Conservation (phyloP, 2,113 vertebrate genomes). For the Marmota monax region DNA sequence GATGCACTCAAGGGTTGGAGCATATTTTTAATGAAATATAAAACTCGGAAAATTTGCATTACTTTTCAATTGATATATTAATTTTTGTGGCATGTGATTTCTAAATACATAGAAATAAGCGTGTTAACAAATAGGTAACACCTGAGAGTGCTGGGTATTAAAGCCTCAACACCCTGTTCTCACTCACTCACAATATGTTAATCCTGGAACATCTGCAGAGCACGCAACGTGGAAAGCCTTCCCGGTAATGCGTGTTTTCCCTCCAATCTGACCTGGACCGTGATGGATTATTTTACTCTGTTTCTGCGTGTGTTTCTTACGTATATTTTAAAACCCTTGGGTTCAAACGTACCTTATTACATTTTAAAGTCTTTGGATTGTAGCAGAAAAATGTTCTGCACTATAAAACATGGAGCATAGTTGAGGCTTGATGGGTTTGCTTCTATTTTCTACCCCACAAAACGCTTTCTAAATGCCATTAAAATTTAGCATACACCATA, state of each 20-base stretch:
- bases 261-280: constrained; percentile 65
- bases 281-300: constrained; percentile 72
- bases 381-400: constrained; percentile 87
- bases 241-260: constrained; percentile 65
- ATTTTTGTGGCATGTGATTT: not conserved
- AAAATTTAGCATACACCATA: constrained; percentile 88
- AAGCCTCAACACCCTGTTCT: not conserved
- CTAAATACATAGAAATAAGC: constrained; percentile 4
- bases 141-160: fast-evolving
- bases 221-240: constrained; percentile 34
- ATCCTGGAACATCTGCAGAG: not conserved
- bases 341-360: constrained; percentile 86
- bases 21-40: not conserved
- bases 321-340: constrained; percentile 82
- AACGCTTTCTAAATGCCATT: constrained; percentile 89
- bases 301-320: constrained; percentile 68
- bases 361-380: constrained; percentile 87
- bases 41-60: not conserved
- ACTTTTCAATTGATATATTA: not conserved
- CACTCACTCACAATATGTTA: not conserved
- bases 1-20: fast-evolving
- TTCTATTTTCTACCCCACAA: constrained; percentile 89
- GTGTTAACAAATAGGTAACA: not conserved
- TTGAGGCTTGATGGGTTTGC: constrained; percentile 88
- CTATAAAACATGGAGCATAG: constrained; percentile 88